Evolutionary conservation across 2,797 vertebrate genomes (phyloP).

Genomic region (Tapirus indicus): DNA sequence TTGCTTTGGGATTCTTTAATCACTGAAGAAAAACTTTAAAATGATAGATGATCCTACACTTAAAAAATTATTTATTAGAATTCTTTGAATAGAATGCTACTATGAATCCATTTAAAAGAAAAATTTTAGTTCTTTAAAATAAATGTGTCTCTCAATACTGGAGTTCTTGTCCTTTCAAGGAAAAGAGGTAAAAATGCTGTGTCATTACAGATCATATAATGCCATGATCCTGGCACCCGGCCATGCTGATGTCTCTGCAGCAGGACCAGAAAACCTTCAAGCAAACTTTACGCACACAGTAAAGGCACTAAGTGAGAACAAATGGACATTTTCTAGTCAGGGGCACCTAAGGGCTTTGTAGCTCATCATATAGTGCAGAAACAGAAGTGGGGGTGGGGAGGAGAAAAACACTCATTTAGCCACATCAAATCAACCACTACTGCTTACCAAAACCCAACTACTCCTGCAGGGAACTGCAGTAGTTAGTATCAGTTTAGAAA

Average conservation of each 20-base stretch:
- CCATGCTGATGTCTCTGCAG: background rate
- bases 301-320: constrained; percentile 22
- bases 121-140: constrained; percentile 35
- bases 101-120: constrained; percentile 27
- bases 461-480: background rate
- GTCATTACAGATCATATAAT: background rate
- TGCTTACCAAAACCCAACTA: background rate
- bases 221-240: background rate
- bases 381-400: background rate
- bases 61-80: constrained; percentile 15
- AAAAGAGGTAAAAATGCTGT: background rate
- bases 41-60: background rate
- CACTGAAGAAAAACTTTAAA: constrained; percentile 26
- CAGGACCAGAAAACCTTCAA: constrained; percentile 22
- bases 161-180: constrained; percentile 12
- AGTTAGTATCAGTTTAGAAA: constrained; percentile 48
- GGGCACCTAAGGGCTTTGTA: background rate
- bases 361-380: background rate
- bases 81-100: constrained; percentile 17
- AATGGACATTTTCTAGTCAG: background rate
- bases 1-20: background rate
- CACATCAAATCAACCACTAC: background rate
- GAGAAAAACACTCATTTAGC: background rate
- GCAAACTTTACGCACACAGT: background rate
- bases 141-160: constrained; percentile 12